A percentile compares a stretch with the other conserved stretches of the same genome.
phyloP scores from a whole-genome alignment of 2,113 vertebrate genomes.

The Recurvirostra avosetta region DNA sequence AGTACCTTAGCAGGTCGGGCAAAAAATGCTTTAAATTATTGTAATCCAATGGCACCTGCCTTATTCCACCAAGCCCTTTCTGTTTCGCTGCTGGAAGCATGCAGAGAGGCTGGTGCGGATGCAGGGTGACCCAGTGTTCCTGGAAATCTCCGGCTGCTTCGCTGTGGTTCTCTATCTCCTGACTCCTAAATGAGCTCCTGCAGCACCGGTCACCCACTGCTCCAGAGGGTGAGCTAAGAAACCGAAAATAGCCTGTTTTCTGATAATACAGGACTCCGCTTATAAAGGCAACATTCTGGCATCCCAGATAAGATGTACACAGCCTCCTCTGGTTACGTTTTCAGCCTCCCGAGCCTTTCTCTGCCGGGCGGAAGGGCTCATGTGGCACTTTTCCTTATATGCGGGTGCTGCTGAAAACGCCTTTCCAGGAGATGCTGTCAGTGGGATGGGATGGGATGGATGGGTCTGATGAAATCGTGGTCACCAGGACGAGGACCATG shows the following conservation, averaged over 20 bases:
- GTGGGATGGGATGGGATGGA: fast-evolving
- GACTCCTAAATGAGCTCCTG: neutral
- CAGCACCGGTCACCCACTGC: neutral
- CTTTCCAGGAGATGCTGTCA: neutral
- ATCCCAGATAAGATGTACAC: conserved; percentile 36
- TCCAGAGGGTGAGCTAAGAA: conserved; percentile 23
- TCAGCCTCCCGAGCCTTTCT: neutral
- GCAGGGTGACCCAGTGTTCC: neutral
- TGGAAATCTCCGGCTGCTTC: neutral
- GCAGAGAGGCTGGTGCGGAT: neutral
- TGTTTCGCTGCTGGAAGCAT: neutral
- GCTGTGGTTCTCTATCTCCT: neutral
- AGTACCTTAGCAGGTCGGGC: neutral
- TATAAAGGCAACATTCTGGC: neutral
- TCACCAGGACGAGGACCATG: neutral
- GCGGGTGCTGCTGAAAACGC: neutral
- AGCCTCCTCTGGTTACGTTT: neutral
- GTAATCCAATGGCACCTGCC: neutral
- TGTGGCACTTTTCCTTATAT: fast-evolving
- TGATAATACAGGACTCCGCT: conserved; percentile 10
- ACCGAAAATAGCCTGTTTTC: conserved; percentile 39
- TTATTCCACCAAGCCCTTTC: neutral
- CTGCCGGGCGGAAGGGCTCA: neutral
- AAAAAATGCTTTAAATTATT: neutral
- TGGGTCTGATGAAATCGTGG: fast-evolving